These are phyloP conservation scores for Orbicella faveolata DNA, from an alignment of 64 coral and sea anemone genomes.

Conservation along the genomic window DNA sequence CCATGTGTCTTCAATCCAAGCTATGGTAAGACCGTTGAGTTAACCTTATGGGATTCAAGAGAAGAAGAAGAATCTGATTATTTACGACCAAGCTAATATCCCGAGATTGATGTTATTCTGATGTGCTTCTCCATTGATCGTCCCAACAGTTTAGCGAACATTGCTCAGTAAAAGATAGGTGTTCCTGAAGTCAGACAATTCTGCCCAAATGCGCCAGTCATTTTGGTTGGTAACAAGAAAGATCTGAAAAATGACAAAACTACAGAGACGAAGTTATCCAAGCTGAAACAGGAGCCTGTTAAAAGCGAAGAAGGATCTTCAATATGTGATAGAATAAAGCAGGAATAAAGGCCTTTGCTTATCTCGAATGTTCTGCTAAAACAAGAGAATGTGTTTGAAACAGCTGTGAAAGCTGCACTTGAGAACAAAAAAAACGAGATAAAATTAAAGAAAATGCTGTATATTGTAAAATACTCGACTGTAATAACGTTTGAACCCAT, in stretches of 20 bases:
- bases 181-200: slow-evolving; percentile 90
- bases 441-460: slow-evolving; percentile 8
- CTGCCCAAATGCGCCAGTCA: slow-evolving; percentile 92
- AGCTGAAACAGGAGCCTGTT: slow-evolving; percentile 90
- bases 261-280: slow-evolving; percentile 78
- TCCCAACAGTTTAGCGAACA: slow-evolving; percentile 91
- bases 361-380: slow-evolving; percentile 97
- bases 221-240: slow-evolving; percentile 96
- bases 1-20: slow-evolving; percentile 92
- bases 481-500: no score
- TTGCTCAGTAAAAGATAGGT: slow-evolving; percentile 76
- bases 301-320: slow-evolving; percentile 65
- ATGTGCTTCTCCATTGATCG: slow-evolving; percentile 96
- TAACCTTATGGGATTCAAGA: slow-evolving; percentile 95
- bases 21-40: slow-evolving; percentile 82
- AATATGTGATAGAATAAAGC: slow-evolving; percentile 27
- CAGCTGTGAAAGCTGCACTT: slow-evolving; percentile 78
- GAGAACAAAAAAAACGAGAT: slow-evolving; percentile 24
- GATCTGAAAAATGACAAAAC: slow-evolving; percentile 92
- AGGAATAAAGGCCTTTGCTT: slow-evolving; percentile 72
- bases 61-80: slow-evolving; percentile 90
- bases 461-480: slow-evolving; percentile 16
- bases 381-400: slow-evolving; percentile 97
- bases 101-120: slow-evolving; percentile 85
- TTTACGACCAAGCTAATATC: slow-evolving; percentile 83